A percentile compares a stretch with the other conserved stretches of the same genome.
Conservation (phyloP, 2,113 vertebrate genomes). For the Coracopsis vasa region DNA sequence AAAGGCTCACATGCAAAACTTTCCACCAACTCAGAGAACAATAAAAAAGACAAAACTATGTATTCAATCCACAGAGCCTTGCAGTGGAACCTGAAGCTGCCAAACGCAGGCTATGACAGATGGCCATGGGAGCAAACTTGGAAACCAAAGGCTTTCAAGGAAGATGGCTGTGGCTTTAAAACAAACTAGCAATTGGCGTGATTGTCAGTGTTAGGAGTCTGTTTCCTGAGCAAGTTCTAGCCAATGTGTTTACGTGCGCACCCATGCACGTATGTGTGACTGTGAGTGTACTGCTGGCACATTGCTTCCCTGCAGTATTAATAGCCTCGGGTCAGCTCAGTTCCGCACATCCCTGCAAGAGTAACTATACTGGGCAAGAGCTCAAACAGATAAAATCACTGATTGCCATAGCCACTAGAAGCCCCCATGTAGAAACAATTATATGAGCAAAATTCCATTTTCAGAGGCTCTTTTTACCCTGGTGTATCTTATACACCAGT, state of each 20-base stretch:
- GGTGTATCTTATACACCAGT: background rate
- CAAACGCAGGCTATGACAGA: slow-evolving; percentile 39
- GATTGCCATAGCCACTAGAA: background rate
- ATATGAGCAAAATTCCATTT: slow-evolving; percentile 8
- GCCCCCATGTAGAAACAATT: background rate
- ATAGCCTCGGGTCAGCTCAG: slow-evolving; percentile 4
- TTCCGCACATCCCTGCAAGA: background rate
- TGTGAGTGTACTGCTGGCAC: background rate
- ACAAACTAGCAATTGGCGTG: background rate
- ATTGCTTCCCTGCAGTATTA: background rate
- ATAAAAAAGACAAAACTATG: background rate
- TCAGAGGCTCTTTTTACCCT: background rate
- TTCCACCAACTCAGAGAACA: background rate
- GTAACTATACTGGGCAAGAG: background rate
- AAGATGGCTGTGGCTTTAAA: slow-evolving; percentile 41
- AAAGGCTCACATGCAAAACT: background rate
- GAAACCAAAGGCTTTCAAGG: slow-evolving; percentile 56
- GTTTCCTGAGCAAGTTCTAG: background rate
- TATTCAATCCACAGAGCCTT: background rate
- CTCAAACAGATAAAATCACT: slow-evolving; percentile 13
- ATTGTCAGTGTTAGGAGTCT: background rate
- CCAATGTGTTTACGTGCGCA: background rate
- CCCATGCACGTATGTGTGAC: background rate
- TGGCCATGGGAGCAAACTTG: slow-evolving; percentile 48
- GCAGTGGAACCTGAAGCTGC: slow-evolving; percentile 36